Percentiles rank a stretch among this genome's conserved stretches.
Conservation (phyloP, 2,797 vertebrate species). For the Hoplostethus atlanticus region DNA sequence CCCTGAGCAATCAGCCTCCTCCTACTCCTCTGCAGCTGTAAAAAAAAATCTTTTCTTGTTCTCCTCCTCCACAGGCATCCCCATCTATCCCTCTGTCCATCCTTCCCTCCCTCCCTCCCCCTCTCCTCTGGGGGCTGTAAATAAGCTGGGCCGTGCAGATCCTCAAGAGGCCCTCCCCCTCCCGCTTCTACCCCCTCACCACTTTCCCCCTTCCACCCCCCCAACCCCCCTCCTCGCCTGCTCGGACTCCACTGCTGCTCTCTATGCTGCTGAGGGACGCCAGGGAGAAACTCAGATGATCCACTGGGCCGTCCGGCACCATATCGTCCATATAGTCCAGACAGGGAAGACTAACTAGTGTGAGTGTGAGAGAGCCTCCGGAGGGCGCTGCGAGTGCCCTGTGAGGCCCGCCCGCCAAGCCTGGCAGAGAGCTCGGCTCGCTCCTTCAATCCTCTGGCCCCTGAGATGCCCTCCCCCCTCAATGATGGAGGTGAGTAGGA, state of each 20-base stretch:
- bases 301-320: conserved; percentile 64
- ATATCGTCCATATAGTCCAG: conserved; percentile 54
- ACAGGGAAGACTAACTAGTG: conserved; percentile 73
- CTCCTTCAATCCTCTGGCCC: conserved; percentile 61
- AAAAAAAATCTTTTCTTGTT: conserved; percentile 45
- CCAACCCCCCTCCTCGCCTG: neutral
- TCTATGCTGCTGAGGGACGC: conserved; percentile 63
- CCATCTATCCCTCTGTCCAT: conserved; percentile 53
- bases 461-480: conserved; percentile 96
- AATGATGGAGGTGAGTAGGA: conserved; percentile 92
- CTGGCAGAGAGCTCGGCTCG: conserved; percentile 75
- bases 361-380: conserved; percentile 48
- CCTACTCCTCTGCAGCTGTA: conserved; percentile 50
- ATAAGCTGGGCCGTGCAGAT: conserved; percentile 65
- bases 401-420: conserved; percentile 70
- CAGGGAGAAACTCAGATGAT: conserved; percentile 79
- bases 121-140: conserved; percentile 68
- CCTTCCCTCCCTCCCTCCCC: conserved; percentile 24
- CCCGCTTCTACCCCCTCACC: neutral
- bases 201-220: too few relatives aligned
- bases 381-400: conserved; percentile 64
- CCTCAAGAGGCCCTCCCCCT: conserved; percentile 56
- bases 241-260: conserved; percentile 55
- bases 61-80: conserved; percentile 71
- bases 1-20: conserved; percentile 30